Conservation (phyloP, 1,140 invertebrate genomes). For the Gonatopus flavifemur region DNA sequence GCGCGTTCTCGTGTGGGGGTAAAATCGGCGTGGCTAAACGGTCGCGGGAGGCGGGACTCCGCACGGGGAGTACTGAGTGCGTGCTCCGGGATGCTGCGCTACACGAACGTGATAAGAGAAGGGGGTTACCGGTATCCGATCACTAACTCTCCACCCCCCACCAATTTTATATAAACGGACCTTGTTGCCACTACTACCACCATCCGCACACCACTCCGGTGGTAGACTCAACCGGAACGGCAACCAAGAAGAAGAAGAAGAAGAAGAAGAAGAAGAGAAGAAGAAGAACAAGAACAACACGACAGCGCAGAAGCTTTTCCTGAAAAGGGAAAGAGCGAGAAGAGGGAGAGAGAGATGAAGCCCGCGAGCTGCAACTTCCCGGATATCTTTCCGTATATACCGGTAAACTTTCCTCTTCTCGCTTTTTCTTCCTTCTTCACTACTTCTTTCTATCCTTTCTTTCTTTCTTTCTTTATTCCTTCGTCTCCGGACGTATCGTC, state of each 20-base stretch:
- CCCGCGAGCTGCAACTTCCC: conserved; percentile 41
- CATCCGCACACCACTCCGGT: not conserved
- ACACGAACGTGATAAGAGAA: not conserved
- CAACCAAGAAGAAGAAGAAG: no score
- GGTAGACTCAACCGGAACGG: no score
- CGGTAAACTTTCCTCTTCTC: conserved; percentile 47
- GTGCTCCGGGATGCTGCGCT: conserved; percentile 14
- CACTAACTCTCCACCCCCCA: not conserved
- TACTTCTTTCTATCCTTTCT: not conserved
- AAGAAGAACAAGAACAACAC: conserved; percentile 21
- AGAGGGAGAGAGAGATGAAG: conserved; percentile 16
- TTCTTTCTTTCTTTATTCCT: conserved; percentile 13
- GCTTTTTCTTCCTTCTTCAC: conserved; percentile 6
- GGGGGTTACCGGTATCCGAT: no score
- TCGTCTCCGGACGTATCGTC: conserved; percentile 28
- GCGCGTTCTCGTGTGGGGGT: not conserved
- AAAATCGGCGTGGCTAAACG: not conserved
- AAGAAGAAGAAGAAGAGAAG: no score
- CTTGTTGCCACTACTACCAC: not conserved
- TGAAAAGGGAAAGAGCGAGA: not conserved
- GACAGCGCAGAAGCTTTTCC: conserved; percentile 28
- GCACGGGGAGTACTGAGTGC: no score
- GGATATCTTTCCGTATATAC: conserved; percentile 55
- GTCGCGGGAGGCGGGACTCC: conserved; percentile 2
- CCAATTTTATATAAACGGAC: no score